Conservation (phyloP, 2,113 vertebrate genomes). For the Gambusia affinis region DNA sequence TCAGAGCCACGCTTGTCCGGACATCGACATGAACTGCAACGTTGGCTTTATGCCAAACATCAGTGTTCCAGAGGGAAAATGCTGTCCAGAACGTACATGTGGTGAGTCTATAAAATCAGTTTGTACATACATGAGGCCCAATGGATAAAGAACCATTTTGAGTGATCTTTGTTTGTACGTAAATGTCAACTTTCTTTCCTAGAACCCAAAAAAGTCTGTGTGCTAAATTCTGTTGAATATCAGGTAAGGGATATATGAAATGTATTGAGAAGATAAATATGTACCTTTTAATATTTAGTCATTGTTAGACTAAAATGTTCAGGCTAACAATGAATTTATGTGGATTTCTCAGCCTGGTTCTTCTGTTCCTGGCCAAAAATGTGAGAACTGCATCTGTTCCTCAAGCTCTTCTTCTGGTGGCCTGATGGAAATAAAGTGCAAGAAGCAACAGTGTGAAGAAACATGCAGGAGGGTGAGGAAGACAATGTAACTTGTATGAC, state of each 20-base stretch:
- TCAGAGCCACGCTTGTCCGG: slow-evolving; percentile 79
- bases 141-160: too few species aligned
- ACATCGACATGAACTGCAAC: slow-evolving; percentile 61
- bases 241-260: slow-evolving; percentile 76
- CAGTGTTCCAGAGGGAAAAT: slow-evolving; percentile 75
- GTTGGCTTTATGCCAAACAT: slow-evolving; percentile 79
- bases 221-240: slow-evolving; percentile 82
- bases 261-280: background rate
- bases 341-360: slow-evolving; percentile 81
- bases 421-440: slow-evolving; percentile 79
- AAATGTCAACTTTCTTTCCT: slow-evolving; percentile 11
- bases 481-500: background rate
- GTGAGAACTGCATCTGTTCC: slow-evolving; percentile 84
- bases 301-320: too few species aligned
- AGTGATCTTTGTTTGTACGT: background rate
- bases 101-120: slow-evolving; percentile 76
- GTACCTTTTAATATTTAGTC: background rate
- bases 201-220: slow-evolving; percentile 90
- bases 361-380: slow-evolving; percentile 75
- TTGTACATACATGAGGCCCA: background rate
- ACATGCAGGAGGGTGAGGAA: slow-evolving; percentile 82
- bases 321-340: background rate
- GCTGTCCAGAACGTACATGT: slow-evolving; percentile 86
- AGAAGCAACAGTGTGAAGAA: slow-evolving; percentile 71
- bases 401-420: slow-evolving; percentile 18